Evolutionary conservation across 1,140 invertebrate genomes (phyloP), one percentile per base, ranked within the genome.

Genomic region (Chelonus insularis): DNA sequence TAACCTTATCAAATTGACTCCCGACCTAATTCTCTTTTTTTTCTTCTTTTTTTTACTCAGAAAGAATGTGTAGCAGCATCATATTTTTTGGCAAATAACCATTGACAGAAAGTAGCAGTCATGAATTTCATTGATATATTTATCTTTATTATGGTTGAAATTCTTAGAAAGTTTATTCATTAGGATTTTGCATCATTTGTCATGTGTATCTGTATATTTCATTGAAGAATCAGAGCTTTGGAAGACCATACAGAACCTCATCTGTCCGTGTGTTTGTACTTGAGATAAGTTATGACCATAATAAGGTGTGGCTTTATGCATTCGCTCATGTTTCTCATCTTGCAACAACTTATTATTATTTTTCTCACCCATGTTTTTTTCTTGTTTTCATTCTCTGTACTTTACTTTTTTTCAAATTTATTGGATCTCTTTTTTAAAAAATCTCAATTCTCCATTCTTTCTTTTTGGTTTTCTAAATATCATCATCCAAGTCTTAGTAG

Each of bases 1-100:
- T 81, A 80, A 80, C 77, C 78, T 79, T 80, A 81, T 80, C 74
- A 81, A 81, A 70, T 75, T 66, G 72, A 72, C 70, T 75, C 70
- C 74, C 68, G 70, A 74, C 66, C 45, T 72, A 73, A 76, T 77
- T 73, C 70, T 71, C 65, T 20, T 32, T n/a, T 48, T 56, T 14
- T 23, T 37, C 34, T 23, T 57, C 11, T 29, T n/a, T 48, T 25
- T 43, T 29, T 11, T 39, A 39, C 8, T 39, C 29, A 4, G 11
- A 3, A 39, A 39, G 3, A 39, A 39, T 3, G 36, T 14, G 12
- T 9, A 39, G 11, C 8, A 39, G 11, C 2, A 39, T n/a, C 11
- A 39, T 14, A 37, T 37, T 6, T 37, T 37, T 37, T 37, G 3
- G 3, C 36, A 12, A 29, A 29, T 7, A 29, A 29, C 7, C 25